Conservation (phyloP, 2,113 vertebrate species). For the Rhombomys opimus region DNA sequence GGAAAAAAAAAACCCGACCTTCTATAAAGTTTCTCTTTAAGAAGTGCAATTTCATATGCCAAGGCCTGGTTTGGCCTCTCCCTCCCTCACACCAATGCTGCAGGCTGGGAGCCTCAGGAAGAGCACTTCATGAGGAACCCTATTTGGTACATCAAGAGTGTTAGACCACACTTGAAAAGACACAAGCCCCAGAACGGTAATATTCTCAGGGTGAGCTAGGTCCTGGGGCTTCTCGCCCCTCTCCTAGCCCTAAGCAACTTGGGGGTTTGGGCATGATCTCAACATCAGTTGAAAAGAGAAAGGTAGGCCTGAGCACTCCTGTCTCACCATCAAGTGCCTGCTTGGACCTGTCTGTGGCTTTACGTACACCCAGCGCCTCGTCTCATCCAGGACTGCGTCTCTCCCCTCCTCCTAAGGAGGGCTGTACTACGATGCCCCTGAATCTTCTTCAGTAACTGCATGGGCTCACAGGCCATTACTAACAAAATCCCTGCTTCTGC, state of each 20-base stretch:
- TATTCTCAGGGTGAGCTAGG: background rate
- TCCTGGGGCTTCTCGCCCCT: background rate
- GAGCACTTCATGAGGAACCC: conserved; percentile 25
- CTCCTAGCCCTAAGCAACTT: background rate
- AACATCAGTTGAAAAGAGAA: background rate
- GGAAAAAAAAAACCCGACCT: conserved; percentile 14
- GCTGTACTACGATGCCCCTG: conserved; percentile 71
- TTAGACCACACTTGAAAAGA: conserved; percentile 18
- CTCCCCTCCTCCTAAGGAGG: conserved; percentile 66
- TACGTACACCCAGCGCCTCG: background rate
- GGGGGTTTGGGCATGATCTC: background rate
- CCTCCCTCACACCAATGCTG: background rate
- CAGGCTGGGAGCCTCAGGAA: background rate
- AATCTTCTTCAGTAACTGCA: conserved; percentile 75
- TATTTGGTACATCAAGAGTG: conserved; percentile 56
- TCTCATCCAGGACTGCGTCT: background rate
- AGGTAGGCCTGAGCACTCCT: background rate
- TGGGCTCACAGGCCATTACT: conserved; percentile 39
- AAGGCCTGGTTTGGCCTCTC: background rate
- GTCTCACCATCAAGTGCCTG: background rate
- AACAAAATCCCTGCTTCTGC: background rate
- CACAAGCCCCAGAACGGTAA: background rate
- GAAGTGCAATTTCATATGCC: conserved; percentile 56
- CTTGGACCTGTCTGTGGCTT: background rate
- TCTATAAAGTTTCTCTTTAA: conserved; percentile 46